Conservation (phyloP, 2,888 invertebrate genomes). For the Hartigia nigra region DNA sequence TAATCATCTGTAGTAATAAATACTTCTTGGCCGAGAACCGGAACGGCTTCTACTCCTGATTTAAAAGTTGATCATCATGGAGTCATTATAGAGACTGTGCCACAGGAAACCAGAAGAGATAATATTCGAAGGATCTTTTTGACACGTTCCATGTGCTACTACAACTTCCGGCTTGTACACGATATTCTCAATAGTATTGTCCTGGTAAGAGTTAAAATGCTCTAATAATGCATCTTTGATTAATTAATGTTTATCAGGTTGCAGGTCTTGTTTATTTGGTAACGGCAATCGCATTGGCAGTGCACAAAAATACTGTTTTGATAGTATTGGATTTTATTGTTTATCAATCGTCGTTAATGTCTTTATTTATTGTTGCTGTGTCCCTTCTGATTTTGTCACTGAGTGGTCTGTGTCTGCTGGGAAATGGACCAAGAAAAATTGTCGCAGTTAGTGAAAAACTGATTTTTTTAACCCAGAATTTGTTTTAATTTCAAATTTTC, state of each 20-base stretch:
- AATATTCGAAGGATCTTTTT: constrained; percentile 11
- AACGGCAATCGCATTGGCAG: constrained; percentile 24
- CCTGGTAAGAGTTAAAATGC: constrained; percentile 22
- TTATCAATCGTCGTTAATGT: constrained; percentile 19
- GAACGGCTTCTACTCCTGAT: constrained; percentile 36
- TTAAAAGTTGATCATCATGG: constrained; percentile 29
- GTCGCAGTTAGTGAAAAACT: constrained; percentile 19
- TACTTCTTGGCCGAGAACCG: constrained; percentile 27
- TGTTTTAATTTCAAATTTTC: not conserved
- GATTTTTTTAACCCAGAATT: not conserved
- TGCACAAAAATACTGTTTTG: constrained; percentile 25
- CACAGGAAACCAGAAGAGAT: constrained; percentile 9
- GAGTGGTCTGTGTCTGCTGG: constrained; percentile 24
- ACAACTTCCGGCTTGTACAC: constrained; percentile 30
- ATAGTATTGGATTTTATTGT: constrained; percentile 26
- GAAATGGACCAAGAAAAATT: constrained; percentile 12
- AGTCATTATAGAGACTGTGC: constrained; percentile 13
- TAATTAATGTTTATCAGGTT: constrained; percentile 18
- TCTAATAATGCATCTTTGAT: not conserved
- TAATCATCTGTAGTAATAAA: constrained; percentile 23
- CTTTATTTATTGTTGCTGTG: constrained; percentile 24
- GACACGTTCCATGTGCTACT: constrained; percentile 22
- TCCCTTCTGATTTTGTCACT: constrained; percentile 23
- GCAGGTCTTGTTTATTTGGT: constrained; percentile 30
- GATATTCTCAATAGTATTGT: constrained; percentile 33